Conservation (phyloP, 1,140 invertebrate genomes). For the Pogonomyrmex californicus region DNA sequence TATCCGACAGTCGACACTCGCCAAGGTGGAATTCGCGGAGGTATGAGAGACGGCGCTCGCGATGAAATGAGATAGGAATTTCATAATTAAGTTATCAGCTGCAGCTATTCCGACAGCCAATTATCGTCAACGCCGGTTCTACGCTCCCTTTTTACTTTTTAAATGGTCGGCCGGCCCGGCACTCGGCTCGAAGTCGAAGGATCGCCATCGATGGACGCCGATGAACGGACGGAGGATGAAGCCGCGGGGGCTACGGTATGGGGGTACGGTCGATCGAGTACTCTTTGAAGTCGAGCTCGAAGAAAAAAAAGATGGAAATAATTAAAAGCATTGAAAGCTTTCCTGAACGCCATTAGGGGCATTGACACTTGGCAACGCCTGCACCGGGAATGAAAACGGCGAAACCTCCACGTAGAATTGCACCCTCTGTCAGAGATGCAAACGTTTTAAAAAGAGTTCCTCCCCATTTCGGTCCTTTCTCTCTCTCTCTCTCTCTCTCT, state of each 20-base stretch:
- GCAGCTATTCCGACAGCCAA: conserved; percentile 73
- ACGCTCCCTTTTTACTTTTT: conserved; percentile 65
- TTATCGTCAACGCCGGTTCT: conserved; percentile 69
- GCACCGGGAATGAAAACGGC: conserved; percentile 41
- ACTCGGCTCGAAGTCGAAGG: conserved; percentile 34
- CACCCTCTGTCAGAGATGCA: conserved; percentile 77
- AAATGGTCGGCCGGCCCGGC: conserved; percentile 34
- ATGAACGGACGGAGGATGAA: conserved; percentile 1
- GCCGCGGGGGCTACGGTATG: background rate
- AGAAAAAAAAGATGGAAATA: conserved; percentile 81
- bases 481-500: background rate
- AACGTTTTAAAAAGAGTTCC: conserved; percentile 79
- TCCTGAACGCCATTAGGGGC: conserved; percentile 80
- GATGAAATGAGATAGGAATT: conserved; percentile 71
- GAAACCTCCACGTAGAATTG: conserved; percentile 62
- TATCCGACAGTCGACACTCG: conserved; percentile 36
- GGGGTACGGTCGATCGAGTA: conserved; percentile 57
- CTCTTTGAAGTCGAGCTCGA: conserved; percentile 80
- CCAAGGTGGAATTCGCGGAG: conserved; percentile 37
- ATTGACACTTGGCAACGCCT: conserved; percentile 76
- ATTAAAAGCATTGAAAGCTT: conserved; percentile 84
- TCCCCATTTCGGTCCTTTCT: background rate
- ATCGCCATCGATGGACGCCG: conserved; percentile 40
- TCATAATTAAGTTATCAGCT: conserved; percentile 76
- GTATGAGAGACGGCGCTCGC: conserved; percentile 44